These are phyloP conservation scores for Auanema freiburgensis DNA, from an alignment of 2,888 invertebrate genomes.

Conservation along the genomic window DNA sequence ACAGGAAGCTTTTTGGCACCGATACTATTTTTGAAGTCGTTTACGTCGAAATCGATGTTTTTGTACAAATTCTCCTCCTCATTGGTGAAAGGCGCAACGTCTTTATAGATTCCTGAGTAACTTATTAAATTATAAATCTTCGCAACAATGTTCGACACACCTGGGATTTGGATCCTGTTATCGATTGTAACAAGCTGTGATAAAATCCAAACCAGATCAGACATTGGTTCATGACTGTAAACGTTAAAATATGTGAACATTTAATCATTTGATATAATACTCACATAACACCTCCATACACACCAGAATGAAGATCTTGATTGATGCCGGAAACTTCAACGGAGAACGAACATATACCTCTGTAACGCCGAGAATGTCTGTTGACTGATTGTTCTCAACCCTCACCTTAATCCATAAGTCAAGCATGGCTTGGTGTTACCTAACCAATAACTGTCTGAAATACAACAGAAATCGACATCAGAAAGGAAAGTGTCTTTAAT, in stretches of 20 bases:
- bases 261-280: constrained; percentile 42
- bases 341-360: constrained; percentile 79
- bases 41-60: constrained; percentile 82
- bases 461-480: constrained; percentile 88
- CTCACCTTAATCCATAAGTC: constrained; percentile 81
- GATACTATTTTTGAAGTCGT: constrained; percentile 40
- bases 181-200: constrained; percentile 73
- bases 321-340: constrained; percentile 78
- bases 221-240: constrained; percentile 78
- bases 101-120: constrained; percentile 73
- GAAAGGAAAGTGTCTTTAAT: constrained; percentile 65
- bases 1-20: constrained; percentile 37
- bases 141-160: constrained; percentile 57
- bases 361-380: constrained; percentile 33
- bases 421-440: constrained; percentile 92
- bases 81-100: constrained; percentile 73
- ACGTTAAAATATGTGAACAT: not conserved
- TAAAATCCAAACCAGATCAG: constrained; percentile 85
- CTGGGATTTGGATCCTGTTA: constrained; percentile 77
- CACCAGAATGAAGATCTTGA: constrained; percentile 93
- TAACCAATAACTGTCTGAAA: constrained; percentile 98
- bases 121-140: not conserved
- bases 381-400: not conserved
- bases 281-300: constrained; percentile 90
- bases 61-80: constrained; percentile 73